These are phyloP conservation scores for Scaptomyza reducta DNA, from an alignment of 2,888 invertebrate species.

Conservation along the genomic window DNA sequence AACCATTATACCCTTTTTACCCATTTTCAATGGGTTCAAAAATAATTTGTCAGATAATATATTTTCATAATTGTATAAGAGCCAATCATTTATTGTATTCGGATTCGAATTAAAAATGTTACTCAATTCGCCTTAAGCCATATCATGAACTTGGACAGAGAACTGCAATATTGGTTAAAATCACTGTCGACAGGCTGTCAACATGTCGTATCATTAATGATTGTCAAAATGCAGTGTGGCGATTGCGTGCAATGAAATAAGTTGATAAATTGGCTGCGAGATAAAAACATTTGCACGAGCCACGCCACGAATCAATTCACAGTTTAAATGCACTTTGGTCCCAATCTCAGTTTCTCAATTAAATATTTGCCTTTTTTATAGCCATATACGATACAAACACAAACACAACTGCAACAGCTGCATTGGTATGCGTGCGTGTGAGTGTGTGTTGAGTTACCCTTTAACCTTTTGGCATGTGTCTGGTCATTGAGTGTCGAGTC, in stretches of 20 bases:
- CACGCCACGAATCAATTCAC: slow-evolving; percentile 35
- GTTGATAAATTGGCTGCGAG: slow-evolving; percentile 65
- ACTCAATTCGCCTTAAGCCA: too few species aligned
- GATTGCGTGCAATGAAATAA: slow-evolving; percentile 58
- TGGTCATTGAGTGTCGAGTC: slow-evolving; percentile 51
- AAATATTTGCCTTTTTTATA: slow-evolving; percentile 30
- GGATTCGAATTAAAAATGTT: too few species aligned
- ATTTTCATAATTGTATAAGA: too few species aligned
- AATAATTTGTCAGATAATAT: too few species aligned
- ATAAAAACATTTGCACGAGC: slow-evolving; percentile 20
- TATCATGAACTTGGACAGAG: neutral
- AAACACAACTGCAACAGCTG: slow-evolving; percentile 26
- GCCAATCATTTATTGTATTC: too few species aligned
- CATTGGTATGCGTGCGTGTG: slow-evolving; percentile 11
- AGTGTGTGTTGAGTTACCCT: slow-evolving; percentile 27
- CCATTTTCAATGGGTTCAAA: too few species aligned
- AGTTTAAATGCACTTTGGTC: slow-evolving; percentile 22
- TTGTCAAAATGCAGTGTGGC: slow-evolving; percentile 64
- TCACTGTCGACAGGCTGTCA: slow-evolving; percentile 46
- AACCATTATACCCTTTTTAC: too few species aligned
- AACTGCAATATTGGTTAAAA: neutral
- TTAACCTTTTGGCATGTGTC: slow-evolving; percentile 42
- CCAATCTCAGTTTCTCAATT: slow-evolving; percentile 44
- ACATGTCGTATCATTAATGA: slow-evolving; percentile 79
- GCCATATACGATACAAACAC: slow-evolving; percentile 1